Evolutionary conservation across 2,888 invertebrate species (phyloP).

Genomic region (Dendrolimus houi): DNA sequence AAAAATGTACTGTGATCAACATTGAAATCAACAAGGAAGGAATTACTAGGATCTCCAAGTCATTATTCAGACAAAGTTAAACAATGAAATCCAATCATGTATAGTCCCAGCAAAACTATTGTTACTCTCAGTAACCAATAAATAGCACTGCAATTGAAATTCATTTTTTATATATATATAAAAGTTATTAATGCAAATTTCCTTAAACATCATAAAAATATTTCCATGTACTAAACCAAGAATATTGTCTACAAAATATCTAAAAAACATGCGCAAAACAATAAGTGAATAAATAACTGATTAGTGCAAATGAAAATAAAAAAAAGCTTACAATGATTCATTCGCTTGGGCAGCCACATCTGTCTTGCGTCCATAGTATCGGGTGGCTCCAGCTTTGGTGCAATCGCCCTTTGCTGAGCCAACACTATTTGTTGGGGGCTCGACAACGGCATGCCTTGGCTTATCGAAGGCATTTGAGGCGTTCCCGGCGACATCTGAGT

Average conservation of each 20-base stretch:
- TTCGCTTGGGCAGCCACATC: conserved; percentile 80
- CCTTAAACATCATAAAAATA: no score
- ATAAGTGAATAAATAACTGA: conserved; percentile 15
- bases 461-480: conserved; percentile 60
- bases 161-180: no score
- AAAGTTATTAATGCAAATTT: no score
- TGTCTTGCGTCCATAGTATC: conserved; percentile 77
- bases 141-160: no score
- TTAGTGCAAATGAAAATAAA: conserved; percentile 30
- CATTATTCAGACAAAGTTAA: no score
- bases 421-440: conserved; percentile 56
- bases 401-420: conserved; percentile 60
- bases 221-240: no score
- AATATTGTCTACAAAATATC: neutral
- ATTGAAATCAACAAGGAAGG: no score
- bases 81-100: no score
- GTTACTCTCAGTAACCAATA: no score
- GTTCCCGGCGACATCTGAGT: conserved; percentile 65
- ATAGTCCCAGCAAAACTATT: no score
- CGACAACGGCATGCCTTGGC: conserved; percentile 56
- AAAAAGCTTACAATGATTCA: conserved; percentile 80
- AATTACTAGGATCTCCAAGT: no score
- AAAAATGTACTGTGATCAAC: no score
- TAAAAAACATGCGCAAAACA: conserved; percentile 16
- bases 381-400: conserved; percentile 77